Evolutionary conservation across 2,888 invertebrate genomes (phyloP), one percentile per base, ranked within the genome.

Genomic region (Holacanthella duospinosa): DNA sequence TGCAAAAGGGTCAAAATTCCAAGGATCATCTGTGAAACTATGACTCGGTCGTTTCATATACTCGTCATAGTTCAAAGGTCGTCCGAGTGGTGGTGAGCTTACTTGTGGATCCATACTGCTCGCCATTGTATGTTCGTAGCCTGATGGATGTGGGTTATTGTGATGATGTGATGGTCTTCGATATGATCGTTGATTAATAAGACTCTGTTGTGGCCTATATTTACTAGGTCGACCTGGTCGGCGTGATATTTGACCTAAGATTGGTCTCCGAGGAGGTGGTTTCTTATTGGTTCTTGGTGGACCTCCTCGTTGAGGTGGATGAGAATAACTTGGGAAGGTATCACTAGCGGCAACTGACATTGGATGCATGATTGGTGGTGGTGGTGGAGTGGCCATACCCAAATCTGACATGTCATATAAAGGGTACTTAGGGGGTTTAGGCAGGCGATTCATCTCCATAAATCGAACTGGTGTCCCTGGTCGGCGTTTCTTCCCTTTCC

Each of bases 1-100:
- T 6, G 65, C 65, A 43, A 60, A 63, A n/a, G 72, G 72, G 64
- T 71, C 72, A 63, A 72, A 72, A 59, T 72, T 72, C 72, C 72
- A 72, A 28, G 72, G 72, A 60, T 72, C 72, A 65, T 72, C 67
- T 1, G 69, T 71, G 62, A 68, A 72, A 25, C 66, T 66, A 43
- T 72, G 71, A 64, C 67, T 68, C 19, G 72, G 72, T 61, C 66
- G 57, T 26, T 64, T 62, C 72, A 72, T 72, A 63, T 72, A 72
- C 59, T 72, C 72, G 29, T 72, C 71, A 44, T 63, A 71, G 19
- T 66, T 64, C 59, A 72, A 55, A 3, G 72, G 72, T 64, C 72
- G 56, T 54, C 72, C 72, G 12, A 72, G 59, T 0, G 72, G 64
- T 12, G 72, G 72, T 26, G 68, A 68, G 55, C 68, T 68, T 2